Conservation (phyloP, 92 coral and sea anemone genomes). For the Epizoanthus stellaris region DNA sequence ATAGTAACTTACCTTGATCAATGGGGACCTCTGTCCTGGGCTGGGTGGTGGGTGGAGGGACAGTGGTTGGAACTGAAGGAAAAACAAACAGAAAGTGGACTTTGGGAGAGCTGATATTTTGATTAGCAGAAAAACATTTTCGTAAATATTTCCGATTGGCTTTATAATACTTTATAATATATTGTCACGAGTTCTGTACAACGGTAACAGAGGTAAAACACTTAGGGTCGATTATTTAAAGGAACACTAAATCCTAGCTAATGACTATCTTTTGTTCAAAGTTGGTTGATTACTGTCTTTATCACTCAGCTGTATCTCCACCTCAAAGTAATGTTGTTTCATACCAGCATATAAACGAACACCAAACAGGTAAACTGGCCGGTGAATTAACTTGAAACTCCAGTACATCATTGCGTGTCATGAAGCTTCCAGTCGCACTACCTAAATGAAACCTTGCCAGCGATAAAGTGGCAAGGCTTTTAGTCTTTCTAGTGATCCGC, state of each 20-base stretch:
- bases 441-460: neutral
- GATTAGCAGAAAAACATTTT: neutral
- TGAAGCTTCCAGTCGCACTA: neutral
- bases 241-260: too few species aligned
- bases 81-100: neutral
- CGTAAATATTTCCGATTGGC: neutral
- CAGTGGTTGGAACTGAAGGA: constrained; percentile 57
- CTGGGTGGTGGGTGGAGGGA: constrained; percentile 62
- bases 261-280: too few species aligned
- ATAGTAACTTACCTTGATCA: too few species aligned
- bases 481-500: neutral
- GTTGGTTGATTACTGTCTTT: too few species aligned
- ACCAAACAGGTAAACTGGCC: neutral
- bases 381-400: neutral
- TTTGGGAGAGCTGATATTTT: neutral
- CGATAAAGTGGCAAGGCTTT: neutral
- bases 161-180: neutral
- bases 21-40: too few species aligned
- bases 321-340: neutral
- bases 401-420: too few species aligned
- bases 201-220: too few species aligned
- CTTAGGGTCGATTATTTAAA: too few species aligned
- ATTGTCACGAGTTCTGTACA: too few species aligned
- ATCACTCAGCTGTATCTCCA: neutral
- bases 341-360: constrained; percentile 1